Evolutionary conservation across 2,888 invertebrate genomes (phyloP).

Genomic region (Parnassius mnemosyne): DNA sequence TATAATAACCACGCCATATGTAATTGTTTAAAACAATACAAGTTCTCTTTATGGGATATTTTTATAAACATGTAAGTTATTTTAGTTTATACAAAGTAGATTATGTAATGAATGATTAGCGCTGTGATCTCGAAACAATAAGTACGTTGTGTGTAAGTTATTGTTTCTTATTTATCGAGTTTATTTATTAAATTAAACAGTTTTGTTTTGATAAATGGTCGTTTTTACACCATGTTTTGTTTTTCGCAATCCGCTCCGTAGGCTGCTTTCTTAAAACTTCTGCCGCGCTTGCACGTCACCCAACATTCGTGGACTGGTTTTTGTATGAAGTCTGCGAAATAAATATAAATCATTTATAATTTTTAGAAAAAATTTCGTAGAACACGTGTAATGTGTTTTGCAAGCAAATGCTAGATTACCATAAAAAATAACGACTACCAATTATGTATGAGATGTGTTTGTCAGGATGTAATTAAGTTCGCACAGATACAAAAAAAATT

Average conservation of each 20-base stretch:
- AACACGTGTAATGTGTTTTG: no score
- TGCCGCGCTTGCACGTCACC: constrained; percentile 72
- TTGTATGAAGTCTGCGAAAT: constrained; percentile 59
- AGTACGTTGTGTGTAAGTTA: constrained; percentile 68
- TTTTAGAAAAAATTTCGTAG: no score
- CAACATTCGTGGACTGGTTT: constrained; percentile 70
- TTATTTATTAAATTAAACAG: constrained; percentile 46
- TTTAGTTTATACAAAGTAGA: not conserved
- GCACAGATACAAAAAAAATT: no score
- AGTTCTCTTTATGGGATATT: no score
- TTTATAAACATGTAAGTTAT: not conserved
- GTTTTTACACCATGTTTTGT: constrained; percentile 45
- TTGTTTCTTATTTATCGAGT: constrained; percentile 51
- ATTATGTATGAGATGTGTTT: no score
- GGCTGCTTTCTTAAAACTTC: constrained; percentile 66
- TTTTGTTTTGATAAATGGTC: constrained; percentile 22
- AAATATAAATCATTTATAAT: not conserved
- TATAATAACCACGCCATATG: constrained; percentile 1
- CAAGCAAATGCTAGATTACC: no score
- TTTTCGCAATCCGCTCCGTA: constrained; percentile 52
- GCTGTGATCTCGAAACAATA: constrained; percentile 76
- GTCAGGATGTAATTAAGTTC: no score
- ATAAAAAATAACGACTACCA: no score
- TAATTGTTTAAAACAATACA: not conserved
- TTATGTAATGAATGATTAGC: constrained; percentile 6